Evolutionary conservation across 2,888 invertebrate genomes (phyloP), one percentile per base, ranked within the genome.

Genomic region (Drosophila testacea): DNA sequence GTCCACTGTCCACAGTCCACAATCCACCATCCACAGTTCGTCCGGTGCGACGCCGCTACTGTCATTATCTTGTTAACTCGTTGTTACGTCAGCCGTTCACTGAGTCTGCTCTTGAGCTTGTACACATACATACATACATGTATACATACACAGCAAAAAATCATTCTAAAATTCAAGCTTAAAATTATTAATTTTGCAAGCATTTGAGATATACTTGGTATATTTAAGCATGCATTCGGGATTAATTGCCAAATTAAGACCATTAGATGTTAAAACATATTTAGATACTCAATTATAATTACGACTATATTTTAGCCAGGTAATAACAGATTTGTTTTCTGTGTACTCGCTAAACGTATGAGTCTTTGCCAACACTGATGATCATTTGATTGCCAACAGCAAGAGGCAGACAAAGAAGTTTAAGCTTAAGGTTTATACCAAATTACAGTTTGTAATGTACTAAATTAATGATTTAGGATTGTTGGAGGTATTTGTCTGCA

Each of bases 1-100:
- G 9, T 44, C 44, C 55, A 32, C 55, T 34, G 50, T 50, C 11
- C 46, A 30, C 47, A n/a, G n/a, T 47, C 30, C 36, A 22, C 13
- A 4, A 10, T 48, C 48, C 47, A 32, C 28, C 1, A 13, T 47
- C 47, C 47, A 48, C 48, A 48, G 34, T 34, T 75, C 81, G 69
- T 75, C 68, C 72, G 77, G 75, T 83, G 68, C 67, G 77, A 78
- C 73, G 73, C 73, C 71, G 85, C 89, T 83, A 89, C 90, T 88
- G 90, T 86, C 90, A 86, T 86, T 86, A 86, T 86, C 90, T 86
- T 86, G 85, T 86, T 86, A 86, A 86, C 90, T 86, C 86, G 86
- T 85, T 86, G 85, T 86, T 86, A 89, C 85, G 88, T 86, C 85
- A 86, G 83, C 65, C 84, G 69, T 73, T 66, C 83, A 70, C 57